Conservation (phyloP, 2,888 invertebrate species). For the Altica lythri region DNA sequence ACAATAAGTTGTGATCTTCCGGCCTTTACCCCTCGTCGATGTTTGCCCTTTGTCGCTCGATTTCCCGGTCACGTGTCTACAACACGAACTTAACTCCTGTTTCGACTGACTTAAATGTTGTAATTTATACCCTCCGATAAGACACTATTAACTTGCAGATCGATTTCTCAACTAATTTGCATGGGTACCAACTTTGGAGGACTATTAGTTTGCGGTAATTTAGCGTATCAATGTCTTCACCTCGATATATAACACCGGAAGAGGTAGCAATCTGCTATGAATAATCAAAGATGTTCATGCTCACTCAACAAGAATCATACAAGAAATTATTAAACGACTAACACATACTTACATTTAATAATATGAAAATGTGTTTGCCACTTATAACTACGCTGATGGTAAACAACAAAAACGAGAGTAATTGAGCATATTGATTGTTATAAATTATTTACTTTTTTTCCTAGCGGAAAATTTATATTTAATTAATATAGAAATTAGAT, state of each 20-base stretch:
- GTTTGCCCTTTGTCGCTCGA: constrained; percentile 20
- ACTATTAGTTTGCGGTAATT: constrained; percentile 30
- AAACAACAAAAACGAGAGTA: no score
- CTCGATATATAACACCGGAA: constrained; percentile 11
- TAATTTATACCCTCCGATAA: constrained; percentile 32
- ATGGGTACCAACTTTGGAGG: constrained; percentile 28
- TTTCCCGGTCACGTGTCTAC: constrained; percentile 28
- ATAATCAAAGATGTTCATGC: no score
- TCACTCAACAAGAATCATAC: no score
- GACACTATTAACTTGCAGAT: constrained; percentile 29
- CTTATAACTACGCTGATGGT: no score
- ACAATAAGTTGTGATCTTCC: constrained; percentile 7
- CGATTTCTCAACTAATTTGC: constrained; percentile 32
- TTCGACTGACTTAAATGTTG: constrained; percentile 25
- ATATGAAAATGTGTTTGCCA: no score
- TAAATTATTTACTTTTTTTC: no score
- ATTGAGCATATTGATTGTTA: no score
- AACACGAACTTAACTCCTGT: constrained; percentile 21
- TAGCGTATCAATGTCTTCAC: constrained; percentile 30
- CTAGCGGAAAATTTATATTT: no score
- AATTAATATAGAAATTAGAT: no score
- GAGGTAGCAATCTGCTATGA: no score
- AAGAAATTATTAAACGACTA: no score
- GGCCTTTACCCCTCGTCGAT: neutral
- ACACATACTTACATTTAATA: no score